Base-by-base conservation (phyloP, 2,888 invertebrate genomes). In the Himalopsyche japonica region DNA sequence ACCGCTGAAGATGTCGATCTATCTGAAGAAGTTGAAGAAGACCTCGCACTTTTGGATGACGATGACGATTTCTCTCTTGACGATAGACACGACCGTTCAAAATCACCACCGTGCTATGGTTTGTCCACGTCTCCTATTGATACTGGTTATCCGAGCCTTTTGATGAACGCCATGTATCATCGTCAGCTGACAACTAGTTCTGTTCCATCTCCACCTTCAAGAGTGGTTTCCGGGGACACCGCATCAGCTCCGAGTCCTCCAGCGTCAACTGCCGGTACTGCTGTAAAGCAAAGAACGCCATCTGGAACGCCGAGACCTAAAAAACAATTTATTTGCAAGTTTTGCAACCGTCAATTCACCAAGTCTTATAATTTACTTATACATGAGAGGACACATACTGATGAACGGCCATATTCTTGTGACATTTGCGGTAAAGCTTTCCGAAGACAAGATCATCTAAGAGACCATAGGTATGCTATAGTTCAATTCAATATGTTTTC, bases 401-500 rank as follows among this genome's bases (percentile, higher is more conserved):
- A 99, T 90, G 99, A 99, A 91, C 92, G 99, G 87, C 99, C 99
- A 0, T 99, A 98, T 90, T 97, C 97, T 24, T 99, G 99, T 93
- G 99, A 99, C 91, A 97, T 99, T 88, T 99, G 99, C 91, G 97
- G 97, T 84, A 99, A 99, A 92, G 98, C 98, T 76, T 99, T 99
- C 93, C 94, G 99, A 89, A 93, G 99, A 89, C 99, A 99, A 93
- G 99, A 99, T 92, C 98, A 98, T 91, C 94, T 98, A 18, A 93
- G 98, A 90, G 98, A 98, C 92, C 98, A 98, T 93, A 96, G 97
- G 97, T 97, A 93, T 70, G 64, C 24, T 70, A 30, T 27, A 27
- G 20, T 70, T 57, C 24, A 6, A 3, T 24, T 7, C 2, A 43
- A 15, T 43, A 43, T 4, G 1, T 15, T 3, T 1, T 43, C 3